Percentiles rank a stretch among this genome's conserved stretches.
These are phyloP conservation scores for Hydroisotoma schaefferi DNA, from an alignment of 2,888 invertebrate genomes.

Conservation along the genomic window DNA sequence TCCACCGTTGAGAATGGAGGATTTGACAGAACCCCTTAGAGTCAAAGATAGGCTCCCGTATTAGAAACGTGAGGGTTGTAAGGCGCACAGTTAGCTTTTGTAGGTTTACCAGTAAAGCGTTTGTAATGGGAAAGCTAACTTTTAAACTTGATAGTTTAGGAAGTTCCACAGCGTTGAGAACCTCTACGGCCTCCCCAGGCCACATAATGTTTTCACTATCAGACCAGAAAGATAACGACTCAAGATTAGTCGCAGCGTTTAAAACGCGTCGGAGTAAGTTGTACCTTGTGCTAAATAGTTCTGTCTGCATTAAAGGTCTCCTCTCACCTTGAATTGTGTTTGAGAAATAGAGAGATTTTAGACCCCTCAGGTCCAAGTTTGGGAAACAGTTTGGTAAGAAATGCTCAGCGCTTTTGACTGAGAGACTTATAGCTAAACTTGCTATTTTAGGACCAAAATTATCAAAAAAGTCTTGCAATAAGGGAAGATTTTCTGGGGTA, in stretches of 20 bases:
- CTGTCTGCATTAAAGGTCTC: conserved; percentile 19
- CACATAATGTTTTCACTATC: conserved; percentile 27
- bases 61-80: conserved; percentile 18
- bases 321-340: conserved; percentile 24
- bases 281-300: conserved; percentile 10
- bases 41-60: conserved; percentile 22
- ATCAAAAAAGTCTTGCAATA: conserved; percentile 18
- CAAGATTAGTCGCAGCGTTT: conserved; percentile 18
- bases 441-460: conserved; percentile 21
- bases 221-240: conserved; percentile 22
- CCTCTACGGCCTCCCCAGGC: conserved; percentile 23
- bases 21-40: conserved; percentile 13
- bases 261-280: conserved; percentile 18
- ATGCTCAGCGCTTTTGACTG: conserved; percentile 26
- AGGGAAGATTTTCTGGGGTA: conserved; percentile 14
- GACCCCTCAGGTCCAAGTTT: conserved; percentile 13
- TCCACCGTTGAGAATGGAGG: conserved; percentile 20
- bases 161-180: conserved; percentile 12
- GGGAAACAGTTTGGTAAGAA: conserved; percentile 20
- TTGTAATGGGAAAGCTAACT: conserved; percentile 24
- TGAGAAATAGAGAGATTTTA: conserved; percentile 25
- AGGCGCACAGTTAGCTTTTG: conserved; percentile 19
- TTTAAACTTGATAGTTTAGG: conserved; percentile 19
- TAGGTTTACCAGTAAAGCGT: conserved; percentile 14
- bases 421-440: conserved; percentile 10